Base-by-base conservation (phyloP, 2,113 vertebrate species). In the Megatriorchis doriae region DNA sequence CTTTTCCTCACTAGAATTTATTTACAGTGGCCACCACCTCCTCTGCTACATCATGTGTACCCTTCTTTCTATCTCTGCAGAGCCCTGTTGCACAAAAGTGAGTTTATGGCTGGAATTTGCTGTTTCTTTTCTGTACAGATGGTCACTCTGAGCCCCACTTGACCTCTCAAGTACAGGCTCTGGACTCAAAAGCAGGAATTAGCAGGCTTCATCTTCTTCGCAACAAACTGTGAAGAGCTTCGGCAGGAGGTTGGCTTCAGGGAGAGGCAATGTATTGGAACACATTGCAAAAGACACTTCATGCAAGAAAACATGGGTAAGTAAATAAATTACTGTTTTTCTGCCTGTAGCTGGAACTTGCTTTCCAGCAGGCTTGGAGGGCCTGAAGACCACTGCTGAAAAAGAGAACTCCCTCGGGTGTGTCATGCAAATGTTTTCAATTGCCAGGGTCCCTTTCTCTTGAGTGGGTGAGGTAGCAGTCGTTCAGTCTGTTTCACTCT, bases 161-260 rank as follows among this genome's bases (percentile, higher is more conserved):
- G 81, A 93, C 84, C 94, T 91, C 78, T 94, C 48, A 94, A 12
- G 7, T 90, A 70, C 66, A 86, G 71, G 23, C 66, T 87, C 23
- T 66, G 87, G 66, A 87, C 74, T 82, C 36, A 42, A 77, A 94
- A 48, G 62, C 45, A 47, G 32, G 50, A 93, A 91, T 86, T 85
- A 93, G n/a, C 84, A 66, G 68, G 55, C 84, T 96, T 75, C 62
- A 25, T 88, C 68, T 88, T 90, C 84, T 95, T 91, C 1, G 3
- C 78, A 62, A 43, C 84, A 77, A 82, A 85, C 91, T 85, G 95
- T 96, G 89, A 91, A 75, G 86, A 92, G 83, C 83, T 91, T 94
- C 83, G 48, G 86, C 86, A 93, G 84, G 93, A 97, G 95, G 62
- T 82, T 96, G 93, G 94, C 95, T 95, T 93, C 86, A 66, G 95